These are phyloP conservation scores for Eupelmus urozonus DNA, from an alignment of 2,888 invertebrate species.

Conservation along the genomic window DNA sequence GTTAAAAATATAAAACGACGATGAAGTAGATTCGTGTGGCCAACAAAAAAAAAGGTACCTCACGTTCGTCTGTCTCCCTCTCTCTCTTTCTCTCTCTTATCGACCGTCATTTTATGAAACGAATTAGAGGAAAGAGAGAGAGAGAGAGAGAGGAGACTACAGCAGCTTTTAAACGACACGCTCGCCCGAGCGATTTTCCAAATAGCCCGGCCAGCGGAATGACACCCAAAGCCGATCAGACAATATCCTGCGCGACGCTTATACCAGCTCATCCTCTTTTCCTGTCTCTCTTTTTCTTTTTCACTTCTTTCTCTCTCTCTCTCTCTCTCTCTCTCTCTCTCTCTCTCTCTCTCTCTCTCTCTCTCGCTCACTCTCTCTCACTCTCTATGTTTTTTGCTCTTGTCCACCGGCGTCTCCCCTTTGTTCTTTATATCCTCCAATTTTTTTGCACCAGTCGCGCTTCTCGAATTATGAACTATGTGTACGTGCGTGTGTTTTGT, in stretches of 20 bases:
- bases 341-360: slow-evolving; percentile 5
- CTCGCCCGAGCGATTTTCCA: slow-evolving; percentile 32
- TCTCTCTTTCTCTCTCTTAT: slow-evolving; percentile 14
- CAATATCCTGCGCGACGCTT: slow-evolving; percentile 48
- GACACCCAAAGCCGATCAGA: slow-evolving; percentile 57
- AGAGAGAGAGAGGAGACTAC: neutral
- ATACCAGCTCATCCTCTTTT: slow-evolving; percentile 25
- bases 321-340: neutral
- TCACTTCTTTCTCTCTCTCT: neutral
- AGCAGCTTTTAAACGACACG: slow-evolving; percentile 45
- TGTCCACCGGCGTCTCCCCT: neutral
- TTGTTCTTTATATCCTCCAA: slow-evolving; percentile 10
- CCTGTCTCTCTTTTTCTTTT: slow-evolving; percentile 17
- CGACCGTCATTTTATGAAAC: slow-evolving; percentile 17
- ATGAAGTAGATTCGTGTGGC: too few species aligned
- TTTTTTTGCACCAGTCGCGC: neutral
- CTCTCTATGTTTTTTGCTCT: neutral
- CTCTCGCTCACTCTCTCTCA: slow-evolving; percentile 14
- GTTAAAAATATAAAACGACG: neutral
- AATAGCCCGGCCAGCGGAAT: slow-evolving; percentile 20
- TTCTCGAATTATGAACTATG: neutral
- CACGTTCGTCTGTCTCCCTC: neutral
- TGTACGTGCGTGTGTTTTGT: neutral
- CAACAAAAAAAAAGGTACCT: neutral
- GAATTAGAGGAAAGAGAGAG: slow-evolving; percentile 36